Evolutionary conservation across 1,140 invertebrate species (phyloP).

Genomic region (Delia radicum): DNA sequence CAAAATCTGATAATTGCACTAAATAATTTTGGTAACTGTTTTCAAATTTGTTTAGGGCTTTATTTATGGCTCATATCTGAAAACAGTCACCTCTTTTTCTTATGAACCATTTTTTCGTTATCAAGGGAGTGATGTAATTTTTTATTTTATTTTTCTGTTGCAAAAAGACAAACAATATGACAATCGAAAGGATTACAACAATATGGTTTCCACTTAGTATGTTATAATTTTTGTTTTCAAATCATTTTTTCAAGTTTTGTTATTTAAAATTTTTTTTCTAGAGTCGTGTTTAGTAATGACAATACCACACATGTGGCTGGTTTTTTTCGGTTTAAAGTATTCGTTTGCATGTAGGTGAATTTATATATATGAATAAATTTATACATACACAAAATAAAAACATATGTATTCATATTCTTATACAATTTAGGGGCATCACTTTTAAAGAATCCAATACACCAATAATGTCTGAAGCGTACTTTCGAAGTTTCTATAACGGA

Average conservation of each 20-base stretch:
- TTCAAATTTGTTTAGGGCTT: too few species aligned
- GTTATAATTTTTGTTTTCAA: conserved; percentile 22
- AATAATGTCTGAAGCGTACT: too few species aligned
- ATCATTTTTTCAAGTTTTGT: neutral
- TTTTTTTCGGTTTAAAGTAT: neutral
- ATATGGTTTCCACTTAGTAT: conserved; percentile 14
- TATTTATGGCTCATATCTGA: too few species aligned
- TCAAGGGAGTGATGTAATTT: neutral
- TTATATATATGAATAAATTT: neutral
- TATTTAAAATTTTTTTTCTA: neutral
- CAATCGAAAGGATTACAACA: conserved; percentile 12
- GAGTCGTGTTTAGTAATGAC: neutral
- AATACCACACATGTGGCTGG: conserved; percentile 17
- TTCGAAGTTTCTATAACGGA: too few species aligned
- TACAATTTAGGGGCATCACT: neutral
- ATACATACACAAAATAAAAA: neutral
- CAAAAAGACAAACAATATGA: neutral
- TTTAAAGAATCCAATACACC: too few species aligned
- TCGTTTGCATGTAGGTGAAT: neutral
- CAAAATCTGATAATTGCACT: too few species aligned
- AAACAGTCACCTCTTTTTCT: too few species aligned
- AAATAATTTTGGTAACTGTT: too few species aligned
- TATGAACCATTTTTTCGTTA: neutral
- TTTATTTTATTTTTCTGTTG: neutral
- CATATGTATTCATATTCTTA: neutral